phyloP scores from a whole-genome alignment of 2,888 invertebrate genomes.

The Tipula confusa region DNA sequence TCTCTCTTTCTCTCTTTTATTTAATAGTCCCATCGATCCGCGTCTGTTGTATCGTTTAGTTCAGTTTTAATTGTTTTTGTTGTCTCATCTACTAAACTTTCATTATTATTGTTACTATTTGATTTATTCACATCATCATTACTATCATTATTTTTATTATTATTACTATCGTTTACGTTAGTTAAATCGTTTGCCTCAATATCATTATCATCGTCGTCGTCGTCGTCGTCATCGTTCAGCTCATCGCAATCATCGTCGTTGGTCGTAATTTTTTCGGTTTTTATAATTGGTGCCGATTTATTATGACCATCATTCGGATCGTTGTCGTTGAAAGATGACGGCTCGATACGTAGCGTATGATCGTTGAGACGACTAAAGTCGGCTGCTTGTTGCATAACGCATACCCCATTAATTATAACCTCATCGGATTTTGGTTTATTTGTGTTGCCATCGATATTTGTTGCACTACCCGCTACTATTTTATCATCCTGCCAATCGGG shows the following conservation, averaged over 20 bases:
- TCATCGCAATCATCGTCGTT: slow-evolving; percentile 37
- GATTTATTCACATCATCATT: slow-evolving; percentile 5
- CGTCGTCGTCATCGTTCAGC: slow-evolving; percentile 35
- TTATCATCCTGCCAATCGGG: slow-evolving; percentile 80
- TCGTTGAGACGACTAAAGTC: slow-evolving; percentile 53
- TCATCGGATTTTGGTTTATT: slow-evolving; percentile 56
- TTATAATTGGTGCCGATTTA: slow-evolving; percentile 42
- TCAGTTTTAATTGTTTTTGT: slow-evolving; percentile 53
- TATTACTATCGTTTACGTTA: neutral
- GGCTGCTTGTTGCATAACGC: slow-evolving; percentile 83
- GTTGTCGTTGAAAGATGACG: slow-evolving; percentile 62
- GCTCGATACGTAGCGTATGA: slow-evolving; percentile 61
- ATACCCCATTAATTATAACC: slow-evolving; percentile 90
- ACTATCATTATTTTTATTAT: slow-evolving; percentile 7
- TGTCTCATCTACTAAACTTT: neutral
- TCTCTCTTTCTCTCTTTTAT: neutral
- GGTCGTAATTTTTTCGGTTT: slow-evolving; percentile 41
- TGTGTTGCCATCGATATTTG: neutral
- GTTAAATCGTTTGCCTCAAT: slow-evolving; percentile 35
- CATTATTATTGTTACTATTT: neutral
- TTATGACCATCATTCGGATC: slow-evolving; percentile 55
- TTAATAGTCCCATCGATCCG: slow-evolving; percentile 61
- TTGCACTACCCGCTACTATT: slow-evolving; percentile 50
- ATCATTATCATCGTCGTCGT: slow-evolving; percentile 37
- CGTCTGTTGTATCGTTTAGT: slow-evolving; percentile 47